Base-by-base conservation (phyloP, 2,113 vertebrate genomes). In the Xenopus laevis region DNA sequence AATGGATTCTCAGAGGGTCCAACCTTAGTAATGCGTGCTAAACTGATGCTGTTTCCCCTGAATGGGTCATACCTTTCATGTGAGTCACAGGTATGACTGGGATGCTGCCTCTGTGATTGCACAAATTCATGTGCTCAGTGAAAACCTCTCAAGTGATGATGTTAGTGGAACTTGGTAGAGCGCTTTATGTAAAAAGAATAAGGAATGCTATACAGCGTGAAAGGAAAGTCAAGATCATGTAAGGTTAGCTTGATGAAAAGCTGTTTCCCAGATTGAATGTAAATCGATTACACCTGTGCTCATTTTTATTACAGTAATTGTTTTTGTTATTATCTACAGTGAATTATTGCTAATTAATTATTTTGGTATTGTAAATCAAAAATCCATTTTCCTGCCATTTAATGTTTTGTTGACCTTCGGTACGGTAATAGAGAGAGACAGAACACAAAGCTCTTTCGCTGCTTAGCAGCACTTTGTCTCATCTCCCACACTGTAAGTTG, bases 401-500 rank as follows among this genome's bases (percentile, higher is more conserved):
- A 69, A 16, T 57, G 60, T 61, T 46, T 63, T 30, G 47, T 64
- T 70, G 74, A 59, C 74, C 66, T 77, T 77, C 67, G 57, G 18
- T 45, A 63, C 53, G 17, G 74, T 70, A 70, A 77, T 77, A 64
- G 59, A 70, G 67, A 52, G 59, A 70, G 67, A 63, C 20, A 52
- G 59, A 63, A 50, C 53, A 77, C 50, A 77, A 77, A 70, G 74
- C 66, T 57, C 65, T 66, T 74, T 30, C 59, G 72, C 61, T 74
- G 72, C 64, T 74, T 61, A 68, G 58, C 74, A 77, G 74, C 74
- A 70, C 74, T 75, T 75, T 77, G 74, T 64, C 60, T 77, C 67
- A 17, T n/a, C 66, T 63, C 74, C 66, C 74, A 77, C 74, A 77
- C 74, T 77, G 74, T 70, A 77, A 46, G 60, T 64, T 57, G 62